Evolutionary conservation across 2,797 vertebrate genomes (phyloP).

Genomic region (Enteromius afrohamiltoni): DNA sequence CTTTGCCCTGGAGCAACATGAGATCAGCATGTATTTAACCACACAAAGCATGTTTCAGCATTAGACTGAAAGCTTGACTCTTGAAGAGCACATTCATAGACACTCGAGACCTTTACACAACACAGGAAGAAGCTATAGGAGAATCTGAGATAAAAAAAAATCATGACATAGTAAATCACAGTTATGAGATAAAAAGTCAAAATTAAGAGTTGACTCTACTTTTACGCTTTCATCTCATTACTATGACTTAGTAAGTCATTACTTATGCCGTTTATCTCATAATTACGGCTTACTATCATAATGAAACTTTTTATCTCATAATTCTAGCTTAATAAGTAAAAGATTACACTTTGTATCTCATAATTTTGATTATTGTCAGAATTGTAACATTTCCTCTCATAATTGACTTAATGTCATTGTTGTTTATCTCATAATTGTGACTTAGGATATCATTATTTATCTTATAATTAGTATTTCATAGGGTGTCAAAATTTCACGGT

Average conservation of each 20-base stretch:
- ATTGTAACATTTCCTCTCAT: too few species aligned
- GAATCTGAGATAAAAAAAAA: not conserved
- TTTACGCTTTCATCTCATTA: not conserved
- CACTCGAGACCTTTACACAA: not conserved
- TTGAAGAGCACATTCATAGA: not conserved
- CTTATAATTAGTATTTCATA: too few species aligned
- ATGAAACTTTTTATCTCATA: too few species aligned
- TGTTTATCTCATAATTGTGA: not conserved
- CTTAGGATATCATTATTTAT: not conserved
- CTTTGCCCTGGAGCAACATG: not conserved
- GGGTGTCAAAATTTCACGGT: too few species aligned
- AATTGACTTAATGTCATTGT: not conserved
- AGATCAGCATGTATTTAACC: slow-evolving; percentile 11
- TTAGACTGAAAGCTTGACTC: not conserved
- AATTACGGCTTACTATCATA: not conserved
- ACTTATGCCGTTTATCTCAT: not conserved
- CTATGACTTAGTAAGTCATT: not conserved
- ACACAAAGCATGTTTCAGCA: slow-evolving; percentile 6
- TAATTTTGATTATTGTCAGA: too few species aligned
- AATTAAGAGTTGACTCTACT: not conserved
- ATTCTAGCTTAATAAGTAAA: too few species aligned
- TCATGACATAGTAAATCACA: not conserved
- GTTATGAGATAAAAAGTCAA: not conserved
- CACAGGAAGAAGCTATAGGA: not conserved
- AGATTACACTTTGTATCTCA: too few species aligned